Base-by-base conservation (phyloP, 2,888 invertebrate genomes). In the Leistus spinibarbis region DNA sequence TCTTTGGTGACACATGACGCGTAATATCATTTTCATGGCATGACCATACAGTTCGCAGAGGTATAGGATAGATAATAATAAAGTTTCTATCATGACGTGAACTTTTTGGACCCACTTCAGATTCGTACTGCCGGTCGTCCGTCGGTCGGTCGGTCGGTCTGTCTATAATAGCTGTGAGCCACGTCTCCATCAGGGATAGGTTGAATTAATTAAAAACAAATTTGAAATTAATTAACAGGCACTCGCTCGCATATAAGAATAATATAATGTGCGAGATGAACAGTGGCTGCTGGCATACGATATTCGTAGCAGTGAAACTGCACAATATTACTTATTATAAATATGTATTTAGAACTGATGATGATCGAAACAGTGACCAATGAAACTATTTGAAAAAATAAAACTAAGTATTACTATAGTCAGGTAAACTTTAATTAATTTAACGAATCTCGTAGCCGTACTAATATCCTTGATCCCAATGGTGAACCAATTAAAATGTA, bases 141-240 rank as follows among this genome's bases (percentile, higher is more conserved):
- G n/a, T n/a, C n/a, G n/a, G n/a, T n/a, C n/a, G n/a, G n/a, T n/a
- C n/a, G n/a, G n/a, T n/a, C n/a, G n/a, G n/a, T n/a, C n/a, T n/a
- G n/a, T n/a, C n/a, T n/a, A n/a, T n/a, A 16, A 60, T 17, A 16
- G 60, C 22, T 60, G 19, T 7, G 60, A 60, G 17, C 60, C 10
- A 19, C 17, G 19, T 60, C 20, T 57, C 1, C 57, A 17, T 17
- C 3, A 19, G 60, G 19, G 16, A 3, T 19, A 13, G 67, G 53
- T 66, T 23, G 17, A n/a, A 60, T 73, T 73, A 73, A 73, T 73
- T 73, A 73, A 73, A 73, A 73, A 73, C 73, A 73, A 67, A 67
- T 73, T 73, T 73, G 73, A 73, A 73, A 73, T 73, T 73, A 73
- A 73, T 73, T 73, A 73, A 73, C 67, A 67, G 67, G 13, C 40